Base-by-base conservation (phyloP, 2,113 vertebrate species). In the Campylorhamphus procurvoides region DNA sequence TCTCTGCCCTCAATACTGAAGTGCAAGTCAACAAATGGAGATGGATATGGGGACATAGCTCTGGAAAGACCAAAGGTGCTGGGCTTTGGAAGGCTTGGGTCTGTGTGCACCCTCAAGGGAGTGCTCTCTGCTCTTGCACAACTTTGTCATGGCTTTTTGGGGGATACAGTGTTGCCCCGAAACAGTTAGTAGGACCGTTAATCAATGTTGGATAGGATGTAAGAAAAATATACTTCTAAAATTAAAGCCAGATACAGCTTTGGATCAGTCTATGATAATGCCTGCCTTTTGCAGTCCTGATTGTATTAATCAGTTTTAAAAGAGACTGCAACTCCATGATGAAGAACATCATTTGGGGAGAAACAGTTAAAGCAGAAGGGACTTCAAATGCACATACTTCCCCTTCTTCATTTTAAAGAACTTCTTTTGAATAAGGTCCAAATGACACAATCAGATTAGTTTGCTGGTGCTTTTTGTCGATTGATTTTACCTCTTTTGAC, bases 51-150 rank as follows among this genome's bases (percentile, higher is more conserved):
- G 23, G 29, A 46, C 71, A 46, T 59, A 78, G 33, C 44, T 75
- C 24, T 37, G 73, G 64, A 86, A 69, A 64, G 22, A 22, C 60
- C 19, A 18, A 78, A 50, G 19, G 8, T 28, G 12, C 31, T 78
- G 52, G 23, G 7, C 46, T 60, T 75, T 16, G 20, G 44, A 55
- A 53, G 18, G 24, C 47, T 62, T 8, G 17, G 28, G 22, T 73
- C 4, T 5, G 12, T 25, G 6, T n/a, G 37, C 16, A 37, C 9
- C 9, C 14, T 49, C 1, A 1, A 22, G 10, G 8, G 13, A 56
- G 20, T 49, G 18, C 3, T 3, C 31, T 0, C 0, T 0, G 0
- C 33, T 66, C n/a, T 37, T 11, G 8, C 28, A 29, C 29, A 60
- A 60, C 23, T 92, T 84, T 42, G 42, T 55, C 18, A 1, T 79